These are phyloP conservation scores for Rhopalosiphum padi DNA, from an alignment of 1,140 invertebrate genomes.

Conservation along the genomic window DNA sequence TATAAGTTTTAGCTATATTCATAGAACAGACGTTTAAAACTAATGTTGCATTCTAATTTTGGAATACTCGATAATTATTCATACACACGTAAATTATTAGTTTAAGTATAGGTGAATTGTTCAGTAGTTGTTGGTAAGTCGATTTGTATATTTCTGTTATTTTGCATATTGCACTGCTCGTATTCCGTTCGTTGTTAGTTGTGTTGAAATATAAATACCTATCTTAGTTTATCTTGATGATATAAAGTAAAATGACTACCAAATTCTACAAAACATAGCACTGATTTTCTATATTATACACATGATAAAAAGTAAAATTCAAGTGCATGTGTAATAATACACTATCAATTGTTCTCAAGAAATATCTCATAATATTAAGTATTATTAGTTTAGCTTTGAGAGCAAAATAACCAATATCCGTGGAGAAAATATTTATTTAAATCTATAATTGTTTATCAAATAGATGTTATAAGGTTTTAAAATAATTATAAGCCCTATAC, in stretches of 20 bases:
- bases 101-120: neutral
- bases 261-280: neutral
- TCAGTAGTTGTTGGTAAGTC: neutral
- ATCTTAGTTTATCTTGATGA: neutral
- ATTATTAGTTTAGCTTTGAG: neutral
- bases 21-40: neutral
- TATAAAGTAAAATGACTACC: neutral
- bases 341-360: neutral
- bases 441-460: neutral
- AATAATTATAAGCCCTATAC: neutral
- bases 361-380: neutral
- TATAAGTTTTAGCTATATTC: neutral
- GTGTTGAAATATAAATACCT: neutral
- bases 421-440: neutral
- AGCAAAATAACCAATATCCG: neutral
- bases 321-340: neutral
- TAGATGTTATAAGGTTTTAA: neutral
- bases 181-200: neutral
- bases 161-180: neutral
- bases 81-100: neutral
- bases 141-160: slow-evolving; percentile 20
- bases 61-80: neutral
- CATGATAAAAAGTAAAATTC: neutral
- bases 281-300: neutral
- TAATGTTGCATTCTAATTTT: slow-evolving; percentile 1